Percentiles rank a stretch among this genome's conserved stretches.
Conservation (phyloP, 2,888 invertebrate species). For the Ptychoptera albimana region DNA sequence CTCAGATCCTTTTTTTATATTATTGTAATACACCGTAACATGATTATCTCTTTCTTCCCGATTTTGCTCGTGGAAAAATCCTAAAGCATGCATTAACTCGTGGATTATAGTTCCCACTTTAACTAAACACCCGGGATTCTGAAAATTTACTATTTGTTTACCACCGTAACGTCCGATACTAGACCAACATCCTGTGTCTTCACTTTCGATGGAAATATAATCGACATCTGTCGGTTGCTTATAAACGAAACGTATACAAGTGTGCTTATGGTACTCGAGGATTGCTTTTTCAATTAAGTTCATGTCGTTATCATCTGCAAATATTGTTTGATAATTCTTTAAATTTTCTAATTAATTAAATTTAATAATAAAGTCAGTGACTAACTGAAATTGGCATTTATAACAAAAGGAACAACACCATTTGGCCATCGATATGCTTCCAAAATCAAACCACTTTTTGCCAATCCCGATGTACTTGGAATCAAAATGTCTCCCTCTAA, state of each 20-base stretch:
- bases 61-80: slow-evolving; percentile 64
- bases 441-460: slow-evolving; percentile 40
- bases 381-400: slow-evolving; percentile 45
- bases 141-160: slow-evolving; percentile 35
- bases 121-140: slow-evolving; percentile 46
- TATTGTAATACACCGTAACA: slow-evolving; percentile 22
- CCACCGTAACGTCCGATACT: slow-evolving; percentile 48
- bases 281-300: slow-evolving; percentile 46
- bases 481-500: slow-evolving; percentile 58
- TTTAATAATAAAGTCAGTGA: slow-evolving; percentile 6
- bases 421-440: slow-evolving; percentile 39
- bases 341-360: neutral
- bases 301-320: slow-evolving; percentile 27
- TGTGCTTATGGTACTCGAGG: slow-evolving; percentile 49
- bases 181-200: slow-evolving; percentile 57
- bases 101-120: slow-evolving; percentile 56
- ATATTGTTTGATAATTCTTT: too few species aligned
- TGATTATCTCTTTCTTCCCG: slow-evolving; percentile 51
- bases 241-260: slow-evolving; percentile 50
- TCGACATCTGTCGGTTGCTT: slow-evolving; percentile 36
- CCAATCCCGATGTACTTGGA: slow-evolving; percentile 22
- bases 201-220: slow-evolving; percentile 45
- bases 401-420: slow-evolving; percentile 49
- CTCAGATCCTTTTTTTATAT: slow-evolving; percentile 35
- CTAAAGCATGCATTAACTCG: slow-evolving; percentile 56